Base-by-base conservation (phyloP, 2,113 vertebrate genomes). In the Vireo altiloquus region DNA sequence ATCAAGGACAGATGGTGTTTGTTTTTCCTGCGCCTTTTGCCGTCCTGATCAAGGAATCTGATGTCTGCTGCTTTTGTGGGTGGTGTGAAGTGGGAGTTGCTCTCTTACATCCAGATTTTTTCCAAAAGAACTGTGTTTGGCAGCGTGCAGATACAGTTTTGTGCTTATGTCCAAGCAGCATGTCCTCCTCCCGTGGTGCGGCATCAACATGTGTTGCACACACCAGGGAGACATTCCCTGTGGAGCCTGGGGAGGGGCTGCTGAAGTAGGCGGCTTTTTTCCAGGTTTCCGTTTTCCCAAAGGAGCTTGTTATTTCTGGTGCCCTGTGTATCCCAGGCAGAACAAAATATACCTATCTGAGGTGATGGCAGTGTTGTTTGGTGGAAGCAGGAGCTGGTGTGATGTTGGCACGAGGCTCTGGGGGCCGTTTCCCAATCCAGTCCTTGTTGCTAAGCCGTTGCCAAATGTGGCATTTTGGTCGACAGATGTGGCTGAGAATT, bases 221-320 rank as follows among this genome's bases (percentile, higher is more conserved):
- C 27, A 35, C 22, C 2, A 6, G 65, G 90, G 52, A 89, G 37
- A 47, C 4, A 1, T 86, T 92, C 71, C 81, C 83, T 84, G 44
- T 53, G 77, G 60, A 94, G 60, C 84, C 28, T 25, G 53, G 50
- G 54, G 61, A 77, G 42, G 23, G 25, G n/a, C 61, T 76, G 94
- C 82, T 83, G 75, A 64, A 90, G 79, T 44, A 63, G 54, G 64
- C 2, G 0, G 53, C 75, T 91, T 93, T 68, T 60, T 91, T 88
- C 53, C 90, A 88, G 72, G 64, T 74, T 91, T 94, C 49, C 23
- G 49, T 83, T 81, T 71, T 91, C 87, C 53, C 85, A 82, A 22
- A 77, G 83, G 84, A 88, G 25, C 92, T 85, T 94, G 60, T 92
- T 92, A 87, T 85, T 96, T 74, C 75, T 89, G 56, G 61, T 87